Base-by-base conservation (phyloP, 2,888 invertebrate species). In the Polietes domitor region DNA sequence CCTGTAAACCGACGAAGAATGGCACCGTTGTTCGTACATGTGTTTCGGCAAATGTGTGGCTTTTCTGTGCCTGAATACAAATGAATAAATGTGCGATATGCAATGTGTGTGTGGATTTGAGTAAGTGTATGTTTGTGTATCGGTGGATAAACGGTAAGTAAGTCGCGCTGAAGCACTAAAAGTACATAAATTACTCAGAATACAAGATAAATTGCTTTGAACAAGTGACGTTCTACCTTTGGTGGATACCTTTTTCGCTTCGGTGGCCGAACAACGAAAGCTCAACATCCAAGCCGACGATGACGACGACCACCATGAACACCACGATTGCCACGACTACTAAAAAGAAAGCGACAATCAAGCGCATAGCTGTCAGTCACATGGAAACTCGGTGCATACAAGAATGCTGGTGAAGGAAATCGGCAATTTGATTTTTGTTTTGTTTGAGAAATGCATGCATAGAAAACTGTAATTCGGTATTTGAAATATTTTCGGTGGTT, bases 151-250 rank as follows among this genome's bases (percentile, higher is more conserved):
- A 74, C 37, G 65, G 55, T 71, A 81, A 81, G 81, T 78, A 73
- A 78, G 68, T 81, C 84, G 84, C 78, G 81, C 73, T 81, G 75
- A 78, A 84, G 50, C 70, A 76, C 81, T 76, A 76, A 84, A 81
- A 81, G 75, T 81, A 84, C 84, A 84, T 84, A 84, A 84, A 84
- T 84, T 78, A 84, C 84, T 84, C 81, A 84, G 81, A 81, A 84
- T 81, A 63, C 50, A 81, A 84, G 83, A 84, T 81, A 81, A 84
- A 81, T 84, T 84, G 77, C 81, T 68, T 75, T 3, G 77, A 78
- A 47, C 50, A 74, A 84, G 65, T 68, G 75, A 65, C 78, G 65
- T 72, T 84, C 74, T 78, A 78, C 81, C 75, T 83, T 80, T 77
- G 19, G 12, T 19, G 41, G 21, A 63, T 63, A 50, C 50, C 4